Evolutionary conservation across 2,113 vertebrate genomes (phyloP), one percentile per base, ranked within the genome.

Genomic region (Noturus placidus): DNA sequence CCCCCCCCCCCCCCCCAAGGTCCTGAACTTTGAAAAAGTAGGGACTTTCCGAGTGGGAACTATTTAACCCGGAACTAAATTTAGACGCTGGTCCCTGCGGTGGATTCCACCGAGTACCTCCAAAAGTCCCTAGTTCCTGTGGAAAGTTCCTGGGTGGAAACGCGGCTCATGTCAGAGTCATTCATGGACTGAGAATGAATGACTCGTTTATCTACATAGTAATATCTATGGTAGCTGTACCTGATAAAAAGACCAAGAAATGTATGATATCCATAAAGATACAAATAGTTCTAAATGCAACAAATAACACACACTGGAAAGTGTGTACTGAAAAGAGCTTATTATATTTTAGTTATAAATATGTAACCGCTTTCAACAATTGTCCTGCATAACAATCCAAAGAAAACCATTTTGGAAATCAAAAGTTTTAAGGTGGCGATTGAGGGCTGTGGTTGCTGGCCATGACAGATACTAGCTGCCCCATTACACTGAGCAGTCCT

Each of bases 401-500:
- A 76, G 67, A 17, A 33, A 69, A 69, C 14, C 67, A 35, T 19
- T 69, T 65, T 65, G 63, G 35, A 42, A 35, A 20, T 22, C 19
- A 72, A 59, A 35, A 38, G 56, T 42, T 38, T 82, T 38, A 82
- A 61, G 56, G 33, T 61, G 56, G 56, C 2, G 57, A 57, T 38
- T 82, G 79, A 27, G 54, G 56, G 57, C 35, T 59, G 56, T 82
- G 79, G 22, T 82, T 82, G 33, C 20, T 42, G 56, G 79, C 79
- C 33, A 82, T 82, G 79, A 61, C 79, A 5, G 79, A 61, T 13
- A 82, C 79, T 15, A 82, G 79, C 22, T 82, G 79, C 33, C 79
- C 79, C 56, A 82, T 61, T 42, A 82, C 79, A 15, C 33, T 82
- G 11, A 82, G 79, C 27, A 82, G 79, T 61, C 79, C 79, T 82